These are phyloP conservation scores for Pristionchus arcanus DNA, from an alignment of 2,888 invertebrate species.

Conservation along the genomic window DNA sequence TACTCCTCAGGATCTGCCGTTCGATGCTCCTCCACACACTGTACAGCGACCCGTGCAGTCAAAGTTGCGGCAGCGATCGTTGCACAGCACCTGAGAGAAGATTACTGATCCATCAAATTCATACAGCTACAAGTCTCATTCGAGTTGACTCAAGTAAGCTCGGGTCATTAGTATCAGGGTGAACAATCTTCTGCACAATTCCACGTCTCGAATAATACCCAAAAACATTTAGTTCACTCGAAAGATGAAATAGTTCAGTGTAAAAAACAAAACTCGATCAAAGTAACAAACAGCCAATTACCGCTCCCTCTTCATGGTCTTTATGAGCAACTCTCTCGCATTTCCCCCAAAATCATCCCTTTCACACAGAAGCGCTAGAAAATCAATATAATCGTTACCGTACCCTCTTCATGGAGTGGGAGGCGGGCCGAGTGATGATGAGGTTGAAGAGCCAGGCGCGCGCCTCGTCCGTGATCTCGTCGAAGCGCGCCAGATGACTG, in stretches of 20 bases:
- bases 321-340: not conserved
- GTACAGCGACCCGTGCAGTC: constrained; percentile 47
- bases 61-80: constrained; percentile 53
- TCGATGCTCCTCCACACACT: constrained; percentile 20
- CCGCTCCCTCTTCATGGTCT: too few species aligned
- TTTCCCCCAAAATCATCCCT: not conserved
- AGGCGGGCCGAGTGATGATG: constrained; percentile 37
- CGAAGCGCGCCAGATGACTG: constrained; percentile 49
- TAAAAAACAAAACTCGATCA: too few species aligned
- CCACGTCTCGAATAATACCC: not conserved
- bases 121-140: too few species aligned
- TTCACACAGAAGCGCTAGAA: too few species aligned
- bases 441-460: constrained; percentile 55
- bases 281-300: too few species aligned
- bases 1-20: not conserved
- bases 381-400: not conserved
- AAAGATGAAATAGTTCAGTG: too few species aligned
- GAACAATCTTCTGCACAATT: not conserved
- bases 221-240: too few species aligned
- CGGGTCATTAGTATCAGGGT: not conserved
- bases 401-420: constrained; percentile 48
- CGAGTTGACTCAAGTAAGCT: not conserved
- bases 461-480: constrained; percentile 51
- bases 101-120: not conserved
- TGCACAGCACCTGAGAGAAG: constrained; percentile 49